Percentiles rank a stretch among this genome's conserved stretches.
phyloP scores from a whole-genome alignment of 2,113 vertebrate species.

The Phyllopteryx taeniolatus region DNA sequence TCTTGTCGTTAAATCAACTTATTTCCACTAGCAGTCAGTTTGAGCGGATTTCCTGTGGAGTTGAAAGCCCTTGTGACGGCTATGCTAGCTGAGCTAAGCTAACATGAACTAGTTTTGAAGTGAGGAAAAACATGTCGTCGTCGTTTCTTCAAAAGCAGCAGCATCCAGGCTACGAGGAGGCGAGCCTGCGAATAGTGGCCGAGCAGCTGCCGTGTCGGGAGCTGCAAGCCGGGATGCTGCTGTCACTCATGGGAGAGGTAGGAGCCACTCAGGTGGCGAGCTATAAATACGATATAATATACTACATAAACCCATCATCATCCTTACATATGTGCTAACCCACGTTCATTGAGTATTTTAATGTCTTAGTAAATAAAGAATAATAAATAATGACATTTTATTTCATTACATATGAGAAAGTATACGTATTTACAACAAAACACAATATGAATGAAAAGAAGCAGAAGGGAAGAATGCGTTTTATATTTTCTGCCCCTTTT shows the following conservation, averaged over 20 bases:
- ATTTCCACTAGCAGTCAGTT: neutral
- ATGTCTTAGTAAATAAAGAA: too few species aligned
- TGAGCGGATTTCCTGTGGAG: neutral
- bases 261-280: neutral
- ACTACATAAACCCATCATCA: too few species aligned
- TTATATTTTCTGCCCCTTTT: too few species aligned
- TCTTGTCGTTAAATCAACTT: neutral
- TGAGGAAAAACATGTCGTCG: neutral
- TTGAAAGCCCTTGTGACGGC: neutral
- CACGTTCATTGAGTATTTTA: too few species aligned
- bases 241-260: slow-evolving; percentile 90
- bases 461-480: too few species aligned
- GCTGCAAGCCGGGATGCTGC: slow-evolving; percentile 76
- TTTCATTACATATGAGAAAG: too few species aligned
- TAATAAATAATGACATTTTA: too few species aligned
- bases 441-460: too few species aligned
- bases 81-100: slow-evolving; percentile 7
- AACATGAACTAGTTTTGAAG: neutral
- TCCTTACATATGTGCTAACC: too few species aligned
- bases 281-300: too few species aligned
- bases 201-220: slow-evolving; percentile 82
- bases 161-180: slow-evolving; percentile 71
- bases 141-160: slow-evolving; percentile 66
- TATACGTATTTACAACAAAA: too few species aligned
- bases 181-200: slow-evolving; percentile 66